A percentile compares a stretch with the other conserved stretches of the same genome.
Conservation (phyloP, 1,140 invertebrate genomes). For the Amyelois transitella region DNA sequence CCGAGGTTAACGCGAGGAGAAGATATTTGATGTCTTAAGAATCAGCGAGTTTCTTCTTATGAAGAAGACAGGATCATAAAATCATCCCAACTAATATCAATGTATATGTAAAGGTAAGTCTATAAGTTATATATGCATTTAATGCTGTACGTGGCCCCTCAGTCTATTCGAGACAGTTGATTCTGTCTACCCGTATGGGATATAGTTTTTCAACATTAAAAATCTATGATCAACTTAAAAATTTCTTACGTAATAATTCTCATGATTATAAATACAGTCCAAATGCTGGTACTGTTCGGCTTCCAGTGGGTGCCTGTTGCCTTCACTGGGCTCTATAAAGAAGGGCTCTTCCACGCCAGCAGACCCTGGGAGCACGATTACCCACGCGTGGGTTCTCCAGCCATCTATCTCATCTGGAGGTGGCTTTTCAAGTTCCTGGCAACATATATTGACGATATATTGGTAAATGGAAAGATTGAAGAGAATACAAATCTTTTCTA, state of each 20-base stretch:
- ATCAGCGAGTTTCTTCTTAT: no score
- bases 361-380: constrained; percentile 79
- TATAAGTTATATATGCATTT: background rate
- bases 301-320: constrained; percentile 75
- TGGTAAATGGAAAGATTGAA: background rate
- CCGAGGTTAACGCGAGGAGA: no score
- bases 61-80: no score
- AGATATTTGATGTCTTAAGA: no score
- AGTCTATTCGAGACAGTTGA: no score
- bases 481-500: background rate
- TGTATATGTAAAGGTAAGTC: no score
- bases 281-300: constrained; percentile 82
- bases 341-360: constrained; percentile 78
- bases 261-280: constrained; percentile 90
- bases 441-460: background rate
- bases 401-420: constrained; percentile 82
- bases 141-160: no score
- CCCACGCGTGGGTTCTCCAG: constrained; percentile 89
- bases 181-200: no score
- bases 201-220: no score
- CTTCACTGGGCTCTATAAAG: constrained; percentile 90
- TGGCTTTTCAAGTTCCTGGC: constrained; percentile 81
- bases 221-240: no score
- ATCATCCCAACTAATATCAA: no score
- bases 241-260: constrained; percentile 87